phyloP scores from a whole-genome alignment of 2,888 invertebrate species.

The Leptinotarsa rubiginosa region DNA sequence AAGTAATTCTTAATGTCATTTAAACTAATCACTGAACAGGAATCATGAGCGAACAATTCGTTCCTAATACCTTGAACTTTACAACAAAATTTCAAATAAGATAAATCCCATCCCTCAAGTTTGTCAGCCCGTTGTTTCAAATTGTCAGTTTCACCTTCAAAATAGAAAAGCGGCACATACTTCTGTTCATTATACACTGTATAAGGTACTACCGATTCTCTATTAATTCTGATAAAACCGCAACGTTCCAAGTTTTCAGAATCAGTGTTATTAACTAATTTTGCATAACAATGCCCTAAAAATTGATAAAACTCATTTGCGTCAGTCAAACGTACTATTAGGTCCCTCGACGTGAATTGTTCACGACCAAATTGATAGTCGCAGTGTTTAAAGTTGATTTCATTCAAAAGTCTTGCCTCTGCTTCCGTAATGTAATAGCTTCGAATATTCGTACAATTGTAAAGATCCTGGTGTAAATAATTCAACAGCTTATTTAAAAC shows the following conservation, averaged over 20 bases:
- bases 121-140: slow-evolving; percentile 88
- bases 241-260: slow-evolving; percentile 82
- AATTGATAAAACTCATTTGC: slow-evolving; percentile 92
- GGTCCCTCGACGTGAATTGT: slow-evolving; percentile 87
- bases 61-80: slow-evolving; percentile 93
- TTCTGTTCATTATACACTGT: slow-evolving; percentile 85
- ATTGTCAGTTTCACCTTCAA: slow-evolving; percentile 93
- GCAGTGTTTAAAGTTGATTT: slow-evolving; percentile 93
- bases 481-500: slow-evolving; percentile 89
- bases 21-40: slow-evolving; percentile 90
- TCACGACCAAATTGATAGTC: slow-evolving; percentile 91
- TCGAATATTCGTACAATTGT: slow-evolving; percentile 90
- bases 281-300: slow-evolving; percentile 89
- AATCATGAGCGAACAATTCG: slow-evolving; percentile 90
- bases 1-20: slow-evolving; percentile 92
- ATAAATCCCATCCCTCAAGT: slow-evolving; percentile 91
- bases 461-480: slow-evolving; percentile 89
- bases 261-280: slow-evolving; percentile 76
- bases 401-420: slow-evolving; percentile 89
- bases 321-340: slow-evolving; percentile 89
- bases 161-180: slow-evolving; percentile 92
- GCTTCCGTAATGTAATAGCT: slow-evolving; percentile 94
- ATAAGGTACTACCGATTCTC: slow-evolving; percentile 93
- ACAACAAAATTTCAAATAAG: slow-evolving; percentile 93
- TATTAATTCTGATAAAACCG: slow-evolving; percentile 92